phyloP scores from a whole-genome alignment of 64 coral and sea anemone genomes.

The Platygyra sinensis region DNA sequence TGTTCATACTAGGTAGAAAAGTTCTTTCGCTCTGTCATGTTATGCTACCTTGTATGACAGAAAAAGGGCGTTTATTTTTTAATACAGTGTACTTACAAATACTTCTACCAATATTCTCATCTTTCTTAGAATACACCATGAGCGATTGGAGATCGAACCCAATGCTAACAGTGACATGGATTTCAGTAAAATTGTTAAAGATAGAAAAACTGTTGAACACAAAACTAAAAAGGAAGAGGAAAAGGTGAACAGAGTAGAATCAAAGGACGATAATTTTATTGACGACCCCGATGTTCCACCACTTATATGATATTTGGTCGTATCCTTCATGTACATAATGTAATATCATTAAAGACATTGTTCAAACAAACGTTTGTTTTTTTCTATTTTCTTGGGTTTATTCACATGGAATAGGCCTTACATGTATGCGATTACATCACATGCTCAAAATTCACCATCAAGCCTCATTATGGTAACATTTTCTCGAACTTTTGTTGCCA shows the following conservation, averaged over 20 bases:
- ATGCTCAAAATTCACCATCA: too few relatives aligned
- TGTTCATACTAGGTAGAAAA: too few relatives aligned
- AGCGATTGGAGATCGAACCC: conserved; percentile 76
- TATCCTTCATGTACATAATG: neutral
- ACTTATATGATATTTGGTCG: conserved; percentile 44
- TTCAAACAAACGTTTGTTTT: neutral
- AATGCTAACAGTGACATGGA: conserved; percentile 57
- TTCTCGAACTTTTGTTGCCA: too few relatives aligned
- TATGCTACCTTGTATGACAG: too few relatives aligned
- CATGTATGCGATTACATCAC: too few relatives aligned
- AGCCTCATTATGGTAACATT: too few relatives aligned
- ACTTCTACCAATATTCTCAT: neutral
- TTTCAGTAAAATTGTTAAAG: conserved; percentile 80
- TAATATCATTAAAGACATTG: neutral
- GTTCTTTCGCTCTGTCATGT: too few relatives aligned
- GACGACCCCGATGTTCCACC: conserved; percentile 96
- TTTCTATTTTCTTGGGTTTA: too few relatives aligned
- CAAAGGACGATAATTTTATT: conserved; percentile 60
- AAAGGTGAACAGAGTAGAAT: neutral
- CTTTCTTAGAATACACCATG: conserved; percentile 51
- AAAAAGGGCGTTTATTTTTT: too few relatives aligned
- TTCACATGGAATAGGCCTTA: too few relatives aligned
- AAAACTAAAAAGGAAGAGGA: neutral
- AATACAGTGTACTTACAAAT: too few relatives aligned
- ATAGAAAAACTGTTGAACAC: conserved; percentile 51